These are phyloP conservation scores for Drosophila greeni DNA, from an alignment of 2,888 invertebrate genomes.

Conservation along the genomic window DNA sequence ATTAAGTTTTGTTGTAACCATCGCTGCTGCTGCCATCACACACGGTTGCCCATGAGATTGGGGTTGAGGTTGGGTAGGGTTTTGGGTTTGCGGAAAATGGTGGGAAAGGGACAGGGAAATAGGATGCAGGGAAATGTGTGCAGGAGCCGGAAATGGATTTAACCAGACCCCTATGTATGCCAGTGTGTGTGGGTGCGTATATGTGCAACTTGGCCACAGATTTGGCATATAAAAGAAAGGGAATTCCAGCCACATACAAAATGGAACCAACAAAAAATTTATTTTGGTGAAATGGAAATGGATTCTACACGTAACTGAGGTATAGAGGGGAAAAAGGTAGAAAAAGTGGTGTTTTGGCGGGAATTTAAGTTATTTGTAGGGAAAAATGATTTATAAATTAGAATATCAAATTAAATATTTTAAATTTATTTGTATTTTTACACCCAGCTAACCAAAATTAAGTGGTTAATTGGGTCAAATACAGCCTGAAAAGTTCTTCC, in stretches of 20 bases:
- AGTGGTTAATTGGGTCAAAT: too few relatives aligned
- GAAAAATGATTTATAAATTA: background rate
- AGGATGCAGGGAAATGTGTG: constrained; percentile 1
- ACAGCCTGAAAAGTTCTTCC: background rate
- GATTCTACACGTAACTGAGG: constrained; percentile 9
- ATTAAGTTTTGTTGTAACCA: constrained; percentile 69
- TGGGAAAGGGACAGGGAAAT: background rate
- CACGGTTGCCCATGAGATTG: constrained; percentile 20
- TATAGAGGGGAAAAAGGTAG: background rate
- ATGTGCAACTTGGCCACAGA: constrained; percentile 55
- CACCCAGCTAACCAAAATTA: too few relatives aligned
- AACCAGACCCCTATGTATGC: constrained; percentile 37
- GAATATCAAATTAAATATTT: background rate
- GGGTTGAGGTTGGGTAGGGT: constrained; percentile 9
- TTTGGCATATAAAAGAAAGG: constrained; percentile 43
- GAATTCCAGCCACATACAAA: constrained; percentile 34
- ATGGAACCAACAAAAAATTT: constrained; percentile 25
- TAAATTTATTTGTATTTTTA: background rate
- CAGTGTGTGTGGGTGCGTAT: constrained; percentile 21
- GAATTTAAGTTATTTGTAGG: background rate
- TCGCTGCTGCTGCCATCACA: constrained; percentile 26
- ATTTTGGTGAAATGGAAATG: constrained; percentile 31
- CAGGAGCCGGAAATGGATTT: constrained; percentile 68
- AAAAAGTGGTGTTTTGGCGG: background rate
- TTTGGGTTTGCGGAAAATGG: constrained; percentile 1